Evolutionary conservation across 2,797 vertebrate species (phyloP).

Genomic region (Sylvilagus floridanus): DNA sequence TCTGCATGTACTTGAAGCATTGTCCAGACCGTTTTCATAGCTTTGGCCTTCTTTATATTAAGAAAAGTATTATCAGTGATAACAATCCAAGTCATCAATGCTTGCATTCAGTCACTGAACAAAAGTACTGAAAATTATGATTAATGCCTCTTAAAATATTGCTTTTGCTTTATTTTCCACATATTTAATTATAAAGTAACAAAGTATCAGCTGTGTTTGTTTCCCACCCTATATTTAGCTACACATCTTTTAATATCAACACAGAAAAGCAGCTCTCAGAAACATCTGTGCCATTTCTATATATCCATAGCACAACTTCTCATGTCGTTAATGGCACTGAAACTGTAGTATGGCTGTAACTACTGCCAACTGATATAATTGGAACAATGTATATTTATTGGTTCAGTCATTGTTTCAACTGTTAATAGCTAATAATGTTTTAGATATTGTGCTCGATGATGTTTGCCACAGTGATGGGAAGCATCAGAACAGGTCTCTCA

Average conservation of each 20-base stretch:
- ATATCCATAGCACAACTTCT: neutral
- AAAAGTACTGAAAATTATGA: constrained; percentile 42
- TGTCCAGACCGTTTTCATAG: neutral
- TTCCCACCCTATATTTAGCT: constrained; percentile 49
- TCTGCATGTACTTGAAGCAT: neutral
- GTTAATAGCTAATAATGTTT: neutral
- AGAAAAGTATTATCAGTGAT: neutral
- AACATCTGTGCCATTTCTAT: constrained; percentile 45
- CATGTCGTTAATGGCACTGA: neutral
- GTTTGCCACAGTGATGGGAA: neutral
- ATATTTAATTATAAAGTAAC: neutral
- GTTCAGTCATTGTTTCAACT: neutral
- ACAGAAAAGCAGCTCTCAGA: constrained; percentile 45
- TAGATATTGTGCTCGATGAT: neutral
- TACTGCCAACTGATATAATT: neutral
- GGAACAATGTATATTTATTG: neutral
- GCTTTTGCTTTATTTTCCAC: constrained; percentile 18
- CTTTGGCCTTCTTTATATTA: neutral
- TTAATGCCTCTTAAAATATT: neutral
- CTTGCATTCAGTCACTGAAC: neutral
- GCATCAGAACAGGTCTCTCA: neutral
- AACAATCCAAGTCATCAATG: neutral
- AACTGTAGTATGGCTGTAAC: neutral
- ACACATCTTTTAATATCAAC: constrained; percentile 23
- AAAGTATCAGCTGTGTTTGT: constrained; percentile 53